These are phyloP conservation scores for Bemisia tabaci DNA, from an alignment of 1,140 invertebrate species.

Conservation along the genomic window DNA sequence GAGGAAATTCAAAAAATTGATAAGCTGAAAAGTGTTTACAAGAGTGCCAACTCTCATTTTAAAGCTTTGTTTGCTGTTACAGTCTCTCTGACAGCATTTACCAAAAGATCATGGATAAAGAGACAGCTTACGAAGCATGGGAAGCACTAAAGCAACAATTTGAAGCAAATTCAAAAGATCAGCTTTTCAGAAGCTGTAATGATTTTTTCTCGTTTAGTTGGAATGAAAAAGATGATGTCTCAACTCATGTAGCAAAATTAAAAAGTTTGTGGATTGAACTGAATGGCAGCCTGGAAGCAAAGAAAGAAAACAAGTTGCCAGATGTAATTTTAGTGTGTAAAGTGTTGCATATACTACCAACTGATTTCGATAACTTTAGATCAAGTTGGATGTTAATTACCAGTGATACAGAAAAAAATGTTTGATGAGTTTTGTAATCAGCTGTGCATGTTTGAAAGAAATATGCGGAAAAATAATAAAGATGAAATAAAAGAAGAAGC, in stretches of 20 bases:
- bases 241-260: conserved; percentile 25
- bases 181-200: conserved; percentile 25
- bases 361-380: conserved; percentile 19
- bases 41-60: conserved; percentile 10
- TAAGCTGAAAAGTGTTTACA: neutral
- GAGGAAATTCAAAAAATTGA: conserved; percentile 8
- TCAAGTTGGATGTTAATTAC: conserved; percentile 24
- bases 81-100: conserved; percentile 22
- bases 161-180: conserved; percentile 23
- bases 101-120: conserved; percentile 25
- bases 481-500: conserved; percentile 17
- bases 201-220: conserved; percentile 27
- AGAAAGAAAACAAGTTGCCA: conserved; percentile 17
- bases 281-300: conserved; percentile 22
- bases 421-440: conserved; percentile 22
- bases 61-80: conserved; percentile 5
- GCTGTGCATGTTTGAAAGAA: conserved; percentile 21
- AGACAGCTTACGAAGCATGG: conserved; percentile 23
- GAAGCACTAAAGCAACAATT: conserved; percentile 22
- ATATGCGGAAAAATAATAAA: conserved; percentile 18
- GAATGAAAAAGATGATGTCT: conserved; percentile 23
- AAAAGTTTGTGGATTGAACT: conserved; percentile 26
- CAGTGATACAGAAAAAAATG: conserved; percentile 19
- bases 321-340: conserved; percentile 24
- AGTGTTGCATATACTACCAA: conserved; percentile 22